Evolutionary conservation across 2,888 invertebrate genomes (phyloP).

Genomic region (Timema cristinae): DNA sequence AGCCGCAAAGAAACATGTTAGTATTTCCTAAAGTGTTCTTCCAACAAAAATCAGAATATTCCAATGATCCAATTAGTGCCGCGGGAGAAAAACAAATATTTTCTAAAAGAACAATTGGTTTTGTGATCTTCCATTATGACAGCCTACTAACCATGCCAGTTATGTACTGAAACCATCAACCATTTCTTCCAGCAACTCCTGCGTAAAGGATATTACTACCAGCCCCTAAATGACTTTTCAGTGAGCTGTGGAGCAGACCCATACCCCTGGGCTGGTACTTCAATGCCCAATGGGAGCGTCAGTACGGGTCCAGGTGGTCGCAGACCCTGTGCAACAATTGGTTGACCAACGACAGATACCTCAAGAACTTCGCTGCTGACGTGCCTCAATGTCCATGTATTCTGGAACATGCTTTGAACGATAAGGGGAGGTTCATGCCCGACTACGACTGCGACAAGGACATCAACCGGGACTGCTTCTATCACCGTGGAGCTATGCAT

Average conservation of each 20-base stretch:
- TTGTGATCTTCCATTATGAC: too few relatives aligned
- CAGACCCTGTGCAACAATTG: conserved; percentile 82
- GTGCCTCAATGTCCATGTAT: conserved; percentile 86
- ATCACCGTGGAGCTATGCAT: conserved; percentile 85
- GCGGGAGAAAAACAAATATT: too few relatives aligned
- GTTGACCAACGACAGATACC: conserved; percentile 77
- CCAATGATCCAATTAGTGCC: too few relatives aligned
- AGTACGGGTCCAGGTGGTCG: conserved; percentile 79
- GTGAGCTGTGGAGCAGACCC: conserved; percentile 83
- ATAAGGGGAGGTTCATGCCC: conserved; percentile 89
- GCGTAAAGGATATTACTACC: too few relatives aligned
- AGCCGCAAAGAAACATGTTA: too few relatives aligned
- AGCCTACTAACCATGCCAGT: too few relatives aligned
- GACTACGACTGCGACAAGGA: conserved; percentile 89
- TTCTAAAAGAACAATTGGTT: too few relatives aligned
- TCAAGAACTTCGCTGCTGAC: conserved; percentile 81
- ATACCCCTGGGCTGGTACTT: conserved; percentile 94
- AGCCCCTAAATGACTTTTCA: conserved; percentile 33
- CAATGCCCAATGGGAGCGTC: conserved; percentile 78
- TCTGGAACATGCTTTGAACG: conserved; percentile 81
- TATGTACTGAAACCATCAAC: too few relatives aligned
- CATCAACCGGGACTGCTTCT: conserved; percentile 81
- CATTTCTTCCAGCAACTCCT: too few relatives aligned
- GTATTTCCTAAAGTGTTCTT: too few relatives aligned
- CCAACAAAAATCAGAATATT: too few relatives aligned